These are phyloP conservation scores for Betta splendens DNA, from an alignment of 2,797 vertebrate genomes.

Conservation along the genomic window DNA sequence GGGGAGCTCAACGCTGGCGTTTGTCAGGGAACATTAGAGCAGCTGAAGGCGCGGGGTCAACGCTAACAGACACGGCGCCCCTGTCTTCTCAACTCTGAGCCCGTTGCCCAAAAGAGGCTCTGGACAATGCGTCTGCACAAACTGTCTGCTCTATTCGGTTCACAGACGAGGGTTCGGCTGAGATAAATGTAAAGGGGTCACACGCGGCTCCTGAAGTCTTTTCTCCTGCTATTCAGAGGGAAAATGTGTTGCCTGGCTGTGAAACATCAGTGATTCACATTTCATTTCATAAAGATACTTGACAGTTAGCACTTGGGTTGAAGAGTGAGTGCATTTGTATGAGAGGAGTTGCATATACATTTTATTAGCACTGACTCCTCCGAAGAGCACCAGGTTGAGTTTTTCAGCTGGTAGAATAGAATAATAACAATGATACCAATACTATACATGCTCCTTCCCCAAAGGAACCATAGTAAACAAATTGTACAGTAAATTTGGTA, in stretches of 20 bases:
- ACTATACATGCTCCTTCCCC: too few species aligned
- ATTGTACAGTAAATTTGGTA: too few species aligned
- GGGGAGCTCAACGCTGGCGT: slow-evolving; percentile 38
- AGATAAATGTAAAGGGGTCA: slow-evolving; percentile 28
- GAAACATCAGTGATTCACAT: neutral
- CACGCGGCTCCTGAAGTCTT: slow-evolving; percentile 15
- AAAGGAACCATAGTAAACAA: too few species aligned
- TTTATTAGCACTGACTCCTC: too few species aligned
- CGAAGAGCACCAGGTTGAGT: too few species aligned
- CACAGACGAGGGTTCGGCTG: slow-evolving; percentile 21
- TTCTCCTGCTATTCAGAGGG: neutral
- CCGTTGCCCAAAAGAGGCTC: slow-evolving; percentile 40
- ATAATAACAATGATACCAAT: too few species aligned
- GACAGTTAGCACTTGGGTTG: slow-evolving; percentile 4
- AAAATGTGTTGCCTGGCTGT: neutral
- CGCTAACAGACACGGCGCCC: slow-evolving; percentile 30
- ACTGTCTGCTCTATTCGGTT: slow-evolving; percentile 59
- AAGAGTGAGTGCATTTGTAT: neutral
- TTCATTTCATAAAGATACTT: neutral
- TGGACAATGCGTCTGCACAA: slow-evolving; percentile 64
- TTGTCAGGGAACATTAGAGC: slow-evolving; percentile 53
- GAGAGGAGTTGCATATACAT: too few species aligned
- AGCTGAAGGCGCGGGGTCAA: slow-evolving; percentile 53
- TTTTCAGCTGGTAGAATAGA: too few species aligned
- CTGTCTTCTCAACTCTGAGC: slow-evolving; percentile 30